These are phyloP conservation scores for Rhaphigaster nebulosa DNA, from an alignment of 2,888 invertebrate species.

Conservation along the genomic window DNA sequence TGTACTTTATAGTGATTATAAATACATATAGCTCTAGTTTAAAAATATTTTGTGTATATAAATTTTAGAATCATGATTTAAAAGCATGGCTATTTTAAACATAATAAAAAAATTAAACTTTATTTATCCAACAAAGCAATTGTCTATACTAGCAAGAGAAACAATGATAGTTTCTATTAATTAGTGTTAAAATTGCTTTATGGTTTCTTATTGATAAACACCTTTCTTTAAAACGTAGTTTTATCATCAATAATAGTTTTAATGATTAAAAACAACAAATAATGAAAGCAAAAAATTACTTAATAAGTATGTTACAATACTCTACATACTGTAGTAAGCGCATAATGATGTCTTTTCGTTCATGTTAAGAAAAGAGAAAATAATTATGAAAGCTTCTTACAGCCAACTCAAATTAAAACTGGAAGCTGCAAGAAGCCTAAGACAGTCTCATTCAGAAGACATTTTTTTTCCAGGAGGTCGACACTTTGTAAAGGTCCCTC, in stretches of 20 bases:
- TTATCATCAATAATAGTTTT: not conserved
- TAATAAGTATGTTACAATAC: not conserved
- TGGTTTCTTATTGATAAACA: not conserved
- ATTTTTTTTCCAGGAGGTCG: constrained; percentile 64
- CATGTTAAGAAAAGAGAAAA: not conserved
- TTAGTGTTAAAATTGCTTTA: not conserved
- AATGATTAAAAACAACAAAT: not conserved
- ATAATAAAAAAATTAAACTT: not conserved
- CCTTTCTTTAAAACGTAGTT: not conserved
- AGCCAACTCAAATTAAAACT: constrained; percentile 65
- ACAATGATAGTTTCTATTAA: not conserved
- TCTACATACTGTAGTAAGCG: not conserved
- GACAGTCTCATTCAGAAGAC: constrained; percentile 65
- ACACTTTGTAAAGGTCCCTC: constrained; percentile 64
- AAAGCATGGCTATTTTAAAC: not conserved
- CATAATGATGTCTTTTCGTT: not conserved
- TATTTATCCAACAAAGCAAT: not conserved
- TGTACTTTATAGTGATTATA: constrained; percentile 1
- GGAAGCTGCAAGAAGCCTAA: constrained; percentile 65
- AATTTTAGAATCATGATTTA: not conserved
- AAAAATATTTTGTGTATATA: not conserved
- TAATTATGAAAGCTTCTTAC: constrained; percentile 60
- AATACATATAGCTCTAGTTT: constrained; percentile 12
- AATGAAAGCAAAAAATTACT: not conserved
- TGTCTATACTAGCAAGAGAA: not conserved